These are phyloP conservation scores for Xestia xanthographa DNA, from an alignment of 2,888 invertebrate genomes.

Conservation along the genomic window DNA sequence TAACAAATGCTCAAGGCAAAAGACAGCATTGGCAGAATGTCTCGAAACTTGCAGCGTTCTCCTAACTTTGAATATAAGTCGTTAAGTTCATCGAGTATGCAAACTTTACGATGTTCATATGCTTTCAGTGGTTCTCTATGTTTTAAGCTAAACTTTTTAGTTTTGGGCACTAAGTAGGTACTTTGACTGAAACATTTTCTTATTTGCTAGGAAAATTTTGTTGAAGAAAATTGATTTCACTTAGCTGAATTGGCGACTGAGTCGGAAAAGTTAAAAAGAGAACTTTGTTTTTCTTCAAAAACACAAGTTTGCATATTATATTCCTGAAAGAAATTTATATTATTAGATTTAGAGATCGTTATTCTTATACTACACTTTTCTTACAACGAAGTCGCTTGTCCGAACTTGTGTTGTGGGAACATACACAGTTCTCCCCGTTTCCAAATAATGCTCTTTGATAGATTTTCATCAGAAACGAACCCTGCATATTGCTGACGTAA, in stretches of 20 bases:
- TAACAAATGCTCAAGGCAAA: slow-evolving; percentile 31
- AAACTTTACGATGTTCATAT: slow-evolving; percentile 57
- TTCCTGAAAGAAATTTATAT: neutral
- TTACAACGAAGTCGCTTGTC: neutral
- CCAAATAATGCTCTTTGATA: neutral
- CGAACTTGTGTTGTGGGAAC: too few relatives aligned
- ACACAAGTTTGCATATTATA: neutral
- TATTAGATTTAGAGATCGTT: neutral
- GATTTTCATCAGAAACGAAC: slow-evolving; percentile 3
- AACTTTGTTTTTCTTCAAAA: slow-evolving; percentile 8
- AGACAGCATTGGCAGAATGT: slow-evolving; percentile 37
- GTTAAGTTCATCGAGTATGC: slow-evolving; percentile 52
- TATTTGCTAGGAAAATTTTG: slow-evolving; percentile 4
- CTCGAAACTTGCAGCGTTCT: slow-evolving; percentile 42
- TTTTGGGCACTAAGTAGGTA: slow-evolving; percentile 22
- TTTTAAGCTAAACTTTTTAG: slow-evolving; percentile 43
- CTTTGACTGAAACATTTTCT: slow-evolving; percentile 31
- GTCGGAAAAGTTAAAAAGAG: neutral
- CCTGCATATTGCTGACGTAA: slow-evolving; percentile 25
- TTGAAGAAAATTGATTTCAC: slow-evolving; percentile 36
- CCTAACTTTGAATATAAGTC: slow-evolving; percentile 52
- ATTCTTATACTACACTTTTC: neutral
- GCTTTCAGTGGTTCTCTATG: slow-evolving; percentile 43
- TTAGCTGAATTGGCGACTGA: slow-evolving; percentile 26
- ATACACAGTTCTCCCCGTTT: too few relatives aligned